Conservation (phyloP, 2,888 invertebrate genomes). For the Noctua janthe region DNA sequence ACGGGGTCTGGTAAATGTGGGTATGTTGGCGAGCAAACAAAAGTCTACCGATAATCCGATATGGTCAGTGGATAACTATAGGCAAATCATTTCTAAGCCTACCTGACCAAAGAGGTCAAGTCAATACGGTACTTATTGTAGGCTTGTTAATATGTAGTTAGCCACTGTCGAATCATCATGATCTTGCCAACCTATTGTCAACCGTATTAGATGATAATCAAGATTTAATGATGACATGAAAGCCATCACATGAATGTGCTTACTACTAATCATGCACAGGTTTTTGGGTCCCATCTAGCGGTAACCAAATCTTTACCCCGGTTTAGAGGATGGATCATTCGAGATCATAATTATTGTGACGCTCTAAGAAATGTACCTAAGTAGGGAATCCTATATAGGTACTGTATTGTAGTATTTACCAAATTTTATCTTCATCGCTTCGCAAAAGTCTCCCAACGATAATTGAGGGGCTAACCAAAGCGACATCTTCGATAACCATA, state of each 20-base stretch:
- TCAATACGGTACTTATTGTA: slow-evolving; percentile 25
- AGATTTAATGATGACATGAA: slow-evolving; percentile 4
- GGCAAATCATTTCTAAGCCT: slow-evolving; percentile 8
- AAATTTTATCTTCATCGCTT: neutral
- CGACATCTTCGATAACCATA: too few species aligned
- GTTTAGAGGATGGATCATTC: neutral
- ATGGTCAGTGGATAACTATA: neutral
- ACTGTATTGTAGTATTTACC: too few species aligned
- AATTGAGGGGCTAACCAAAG: too few species aligned
- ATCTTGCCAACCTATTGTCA: slow-evolving; percentile 28
- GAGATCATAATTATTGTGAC: neutral
- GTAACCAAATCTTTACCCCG: neutral
- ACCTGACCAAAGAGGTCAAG: slow-evolving; percentile 35
- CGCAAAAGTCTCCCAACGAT: neutral
- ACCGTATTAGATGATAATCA: slow-evolving; percentile 23
- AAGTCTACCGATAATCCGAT: neutral
- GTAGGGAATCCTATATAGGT: too few species aligned
- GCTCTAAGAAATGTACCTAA: too few species aligned
- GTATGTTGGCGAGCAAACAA: neutral
- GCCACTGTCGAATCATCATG: slow-evolving; percentile 39
- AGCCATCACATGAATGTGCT: neutral
- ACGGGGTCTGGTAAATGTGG: too few species aligned
- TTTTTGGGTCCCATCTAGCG: slow-evolving; percentile 15
- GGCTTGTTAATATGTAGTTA: slow-evolving; percentile 26
- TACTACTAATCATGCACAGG: neutral